phyloP scores from a whole-genome alignment of 2,113 vertebrate species.

The Jaculus jaculus region DNA sequence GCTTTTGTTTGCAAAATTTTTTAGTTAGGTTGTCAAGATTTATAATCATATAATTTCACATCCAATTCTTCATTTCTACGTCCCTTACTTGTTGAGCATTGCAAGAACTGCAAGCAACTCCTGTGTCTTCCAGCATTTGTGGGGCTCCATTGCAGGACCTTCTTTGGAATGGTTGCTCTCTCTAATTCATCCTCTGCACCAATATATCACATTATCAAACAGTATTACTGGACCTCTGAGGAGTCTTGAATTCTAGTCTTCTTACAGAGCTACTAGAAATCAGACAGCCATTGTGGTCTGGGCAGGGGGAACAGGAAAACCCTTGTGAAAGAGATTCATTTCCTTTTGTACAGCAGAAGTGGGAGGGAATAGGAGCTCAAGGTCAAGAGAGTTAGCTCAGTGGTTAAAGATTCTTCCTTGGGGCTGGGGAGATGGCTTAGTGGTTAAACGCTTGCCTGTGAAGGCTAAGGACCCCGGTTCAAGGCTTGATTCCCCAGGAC shows the following conservation, averaged over 20 bases:
- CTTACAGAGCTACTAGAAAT: background rate
- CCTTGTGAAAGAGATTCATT: fast-evolving
- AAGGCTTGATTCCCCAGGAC: too few relatives aligned
- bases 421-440: too few relatives aligned
- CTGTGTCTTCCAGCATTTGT: background rate
- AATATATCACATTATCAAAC: background rate
- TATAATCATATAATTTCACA: background rate
- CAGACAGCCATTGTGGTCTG: background rate
- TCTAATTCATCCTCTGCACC: background rate
- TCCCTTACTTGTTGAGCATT: background rate
- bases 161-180: background rate
- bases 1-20: background rate
- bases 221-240: too few relatives aligned
- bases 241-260: background rate
- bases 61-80: background rate
- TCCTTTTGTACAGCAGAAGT: background rate
- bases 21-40: background rate
- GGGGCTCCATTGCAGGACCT: too few relatives aligned
- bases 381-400: too few relatives aligned
- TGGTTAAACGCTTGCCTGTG: too few relatives aligned
- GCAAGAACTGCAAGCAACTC: background rate
- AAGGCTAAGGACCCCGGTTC: too few relatives aligned
- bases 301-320: background rate
- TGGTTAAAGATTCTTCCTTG: too few relatives aligned
- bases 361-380: background rate